These are phyloP conservation scores for Clivina fossor DNA, from an alignment of 2,888 invertebrate genomes.

Conservation along the genomic window DNA sequence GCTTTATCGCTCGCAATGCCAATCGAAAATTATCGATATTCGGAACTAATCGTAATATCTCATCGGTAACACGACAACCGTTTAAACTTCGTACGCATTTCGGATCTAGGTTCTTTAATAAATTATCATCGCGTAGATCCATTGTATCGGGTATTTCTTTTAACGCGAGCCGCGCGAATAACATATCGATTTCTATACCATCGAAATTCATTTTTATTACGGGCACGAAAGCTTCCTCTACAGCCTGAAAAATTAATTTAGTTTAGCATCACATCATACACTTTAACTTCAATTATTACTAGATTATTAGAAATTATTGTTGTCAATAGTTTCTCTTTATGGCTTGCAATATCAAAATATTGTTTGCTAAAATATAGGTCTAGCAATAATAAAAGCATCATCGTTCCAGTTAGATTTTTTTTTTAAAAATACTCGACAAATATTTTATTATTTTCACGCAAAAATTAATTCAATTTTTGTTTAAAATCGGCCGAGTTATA, in stretches of 20 bases:
- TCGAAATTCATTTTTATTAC: constrained; percentile 99
- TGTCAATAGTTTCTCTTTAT: too few species aligned
- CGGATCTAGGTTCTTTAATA: constrained; percentile 92
- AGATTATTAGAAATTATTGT: too few species aligned
- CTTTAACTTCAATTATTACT: too few species aligned
- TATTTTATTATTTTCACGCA: too few species aligned
- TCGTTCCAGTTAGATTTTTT: too few species aligned
- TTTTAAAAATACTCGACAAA: too few species aligned
- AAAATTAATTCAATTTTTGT: too few species aligned
- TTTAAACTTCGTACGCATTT: constrained; percentile 96
- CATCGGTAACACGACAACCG: constrained; percentile 98
- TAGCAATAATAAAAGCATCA: too few species aligned
- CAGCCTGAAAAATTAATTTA: constrained; percentile 66
- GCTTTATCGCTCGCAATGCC: constrained; percentile 90
- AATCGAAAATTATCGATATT: constrained; percentile 92
- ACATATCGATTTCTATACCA: constrained; percentile 97
- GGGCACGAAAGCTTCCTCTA: constrained; percentile 98
- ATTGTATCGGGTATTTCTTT: constrained; percentile 91
- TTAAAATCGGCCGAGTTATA: too few species aligned
- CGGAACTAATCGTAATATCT: constrained; percentile 93
- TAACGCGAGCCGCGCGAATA: constrained; percentile 93
- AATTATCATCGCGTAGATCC: constrained; percentile 86
- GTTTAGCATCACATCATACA: too few species aligned
- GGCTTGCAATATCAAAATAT: too few species aligned
- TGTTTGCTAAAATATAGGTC: too few species aligned